phyloP scores from a whole-genome alignment of 2,797 vertebrate genomes.

The Morelia viridis region DNA sequence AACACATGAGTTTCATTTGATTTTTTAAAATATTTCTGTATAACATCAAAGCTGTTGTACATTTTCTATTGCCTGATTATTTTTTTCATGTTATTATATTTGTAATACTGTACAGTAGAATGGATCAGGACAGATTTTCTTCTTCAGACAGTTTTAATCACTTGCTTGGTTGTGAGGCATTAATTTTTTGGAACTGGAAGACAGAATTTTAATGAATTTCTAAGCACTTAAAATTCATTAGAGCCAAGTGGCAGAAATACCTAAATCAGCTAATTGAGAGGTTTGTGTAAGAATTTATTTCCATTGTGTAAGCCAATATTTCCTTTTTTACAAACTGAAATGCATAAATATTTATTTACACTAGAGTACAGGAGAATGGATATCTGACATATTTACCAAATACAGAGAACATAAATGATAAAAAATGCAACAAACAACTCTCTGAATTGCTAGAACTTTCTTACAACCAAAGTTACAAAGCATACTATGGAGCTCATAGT shows the following conservation, averaged over 20 bases:
- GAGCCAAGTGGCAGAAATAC: slow-evolving; percentile 32
- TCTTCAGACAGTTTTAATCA: slow-evolving; percentile 73
- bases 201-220: slow-evolving; percentile 53
- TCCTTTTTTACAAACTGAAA: slow-evolving; percentile 29
- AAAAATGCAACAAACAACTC: slow-evolving; percentile 36
- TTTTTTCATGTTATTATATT: slow-evolving; percentile 74
- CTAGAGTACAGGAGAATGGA: slow-evolving; percentile 35
- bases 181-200: slow-evolving; percentile 58
- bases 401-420: slow-evolving; percentile 36
- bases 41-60: slow-evolving; percentile 81
- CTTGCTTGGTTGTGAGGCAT: slow-evolving; percentile 61
- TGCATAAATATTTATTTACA: slow-evolving; percentile 42
- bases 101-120: slow-evolving; percentile 78
- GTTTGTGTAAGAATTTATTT: slow-evolving; percentile 29
- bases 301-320: slow-evolving; percentile 15
- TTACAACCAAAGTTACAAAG: slow-evolving; percentile 50
- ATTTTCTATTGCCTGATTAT: slow-evolving; percentile 78
- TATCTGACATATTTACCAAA: slow-evolving; percentile 50
- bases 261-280: slow-evolving; percentile 22
- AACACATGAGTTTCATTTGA: slow-evolving; percentile 62
- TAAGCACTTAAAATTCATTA: slow-evolving; percentile 43
- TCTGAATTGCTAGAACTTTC: slow-evolving; percentile 34
- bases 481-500: slow-evolving; percentile 41
- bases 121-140: slow-evolving; percentile 71
- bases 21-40: slow-evolving; percentile 72